Evolutionary conservation across 2,113 vertebrate genomes (phyloP), one percentile per base, ranked within the genome.

Genomic region (Myotis brandtii): DNA sequence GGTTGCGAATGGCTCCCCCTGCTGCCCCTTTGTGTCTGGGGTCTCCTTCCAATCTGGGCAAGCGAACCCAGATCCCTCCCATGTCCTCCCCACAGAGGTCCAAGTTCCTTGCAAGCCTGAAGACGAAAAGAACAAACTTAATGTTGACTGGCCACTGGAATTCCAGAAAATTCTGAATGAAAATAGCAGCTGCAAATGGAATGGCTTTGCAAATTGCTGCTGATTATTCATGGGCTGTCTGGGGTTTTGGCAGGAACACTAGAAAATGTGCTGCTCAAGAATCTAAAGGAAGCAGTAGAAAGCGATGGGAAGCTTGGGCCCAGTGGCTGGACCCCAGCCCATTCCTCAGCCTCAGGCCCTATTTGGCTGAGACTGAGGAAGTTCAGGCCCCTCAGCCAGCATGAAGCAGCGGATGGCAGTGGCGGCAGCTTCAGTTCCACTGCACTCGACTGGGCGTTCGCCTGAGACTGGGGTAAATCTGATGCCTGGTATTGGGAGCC

Each of bases 121-220:
- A 88, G 66, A 67, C 5, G 32, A n/a, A 20, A 40, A 67, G 52
- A 46, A 40, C 10, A n/a, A 48, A 66, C 25, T 43, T 30, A 21
- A 43, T 43, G 25, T 32, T 2, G 32, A n/a, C n/a, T 40, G 40
- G 46, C 43, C 52, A 1, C 27, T n/a, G 56, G 40, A 59, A 73
- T 48, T 92, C 80, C 94, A 83, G 81, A 91, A 87, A 90, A 92
- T 92, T 86, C 66, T 69, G 85, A 88, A 91, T 69, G 76, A 77
- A 97, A 82, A 73, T 85, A 79, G 66, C 89, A 85, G 40, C 67
- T 81, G 76, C 43, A 30, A 54, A 46, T 2, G 67, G 27, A 95
- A 92, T 37, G 27, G 85, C 32, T 90, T 89, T 54, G 54, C 64
- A 37, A 40, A 50, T 32, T 62, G 40, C 66, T 18, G 72, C 85